These are phyloP conservation scores for Liodrosophila aerea DNA, from an alignment of 2,888 invertebrate genomes.

Conservation along the genomic window DNA sequence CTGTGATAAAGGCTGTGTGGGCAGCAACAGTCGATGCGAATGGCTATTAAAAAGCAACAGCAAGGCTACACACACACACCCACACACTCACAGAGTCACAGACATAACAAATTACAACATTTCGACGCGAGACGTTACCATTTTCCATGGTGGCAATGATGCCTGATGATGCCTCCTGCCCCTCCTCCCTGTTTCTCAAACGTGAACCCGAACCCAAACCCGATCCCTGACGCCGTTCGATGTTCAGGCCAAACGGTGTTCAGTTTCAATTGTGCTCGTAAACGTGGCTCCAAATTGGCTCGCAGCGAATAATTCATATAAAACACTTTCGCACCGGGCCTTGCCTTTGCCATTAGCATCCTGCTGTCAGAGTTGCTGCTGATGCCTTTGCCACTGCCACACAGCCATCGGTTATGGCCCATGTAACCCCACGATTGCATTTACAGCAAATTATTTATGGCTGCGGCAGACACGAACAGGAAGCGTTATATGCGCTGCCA, in stretches of 20 bases:
- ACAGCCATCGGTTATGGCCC: conserved; percentile 49
- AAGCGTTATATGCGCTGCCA: conserved; percentile 74
- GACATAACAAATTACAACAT: conserved; percentile 69
- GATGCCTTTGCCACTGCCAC: conserved; percentile 3
- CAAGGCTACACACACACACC: conserved; percentile 24
- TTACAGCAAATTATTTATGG: conserved; percentile 79
- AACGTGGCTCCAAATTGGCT: conserved; percentile 78
- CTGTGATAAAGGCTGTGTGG: conserved; percentile 55
- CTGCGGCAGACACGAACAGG: conserved; percentile 78
- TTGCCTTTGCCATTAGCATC: conserved; percentile 70
- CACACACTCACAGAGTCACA: conserved; percentile 30
- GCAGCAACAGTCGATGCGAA: conserved; percentile 61
- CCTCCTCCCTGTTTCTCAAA: too few species aligned
- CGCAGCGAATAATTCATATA: conserved; percentile 74
- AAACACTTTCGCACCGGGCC: conserved; percentile 75
- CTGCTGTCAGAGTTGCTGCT: conserved; percentile 28
- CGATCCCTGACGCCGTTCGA: conserved; percentile 39
- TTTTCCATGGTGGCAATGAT: conserved; percentile 23
- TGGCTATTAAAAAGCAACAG: conserved; percentile 69
- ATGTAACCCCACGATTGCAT: conserved; percentile 74
- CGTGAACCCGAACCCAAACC: too few species aligned
- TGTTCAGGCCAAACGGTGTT: conserved; percentile 44
- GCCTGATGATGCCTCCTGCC: too few species aligned
- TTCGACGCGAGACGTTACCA: conserved; percentile 46
- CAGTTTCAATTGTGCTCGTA: conserved; percentile 75